Evolutionary conservation across 2,888 invertebrate genomes (phyloP).

Genomic region (Zaprionus bogoriensis): DNA sequence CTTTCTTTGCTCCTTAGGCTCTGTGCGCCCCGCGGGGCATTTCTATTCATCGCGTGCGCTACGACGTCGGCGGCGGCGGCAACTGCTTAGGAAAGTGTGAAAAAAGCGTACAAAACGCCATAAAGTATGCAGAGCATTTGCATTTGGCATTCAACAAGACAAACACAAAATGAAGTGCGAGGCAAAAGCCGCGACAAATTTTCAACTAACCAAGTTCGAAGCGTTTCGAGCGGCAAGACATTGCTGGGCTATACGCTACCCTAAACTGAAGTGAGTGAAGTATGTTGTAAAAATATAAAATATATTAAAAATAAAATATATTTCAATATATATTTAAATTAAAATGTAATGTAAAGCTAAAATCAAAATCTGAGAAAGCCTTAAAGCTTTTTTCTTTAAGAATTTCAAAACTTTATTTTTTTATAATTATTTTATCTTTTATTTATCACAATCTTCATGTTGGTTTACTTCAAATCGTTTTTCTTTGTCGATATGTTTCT

Average conservation of each 20-base stretch:
- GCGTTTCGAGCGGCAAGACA: not conserved
- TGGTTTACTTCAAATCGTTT: too few species aligned
- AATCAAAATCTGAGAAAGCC: too few species aligned
- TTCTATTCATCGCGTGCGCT: conserved; percentile 55
- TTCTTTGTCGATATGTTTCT: too few species aligned
- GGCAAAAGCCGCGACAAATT: conserved; percentile 71
- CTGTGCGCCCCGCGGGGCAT: conserved; percentile 26
- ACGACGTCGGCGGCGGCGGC: conserved; percentile 7
- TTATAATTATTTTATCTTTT: too few species aligned
- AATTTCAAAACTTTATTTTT: too few species aligned
- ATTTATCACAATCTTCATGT: too few species aligned
- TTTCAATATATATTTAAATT: too few species aligned
- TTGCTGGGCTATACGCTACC: not conserved
- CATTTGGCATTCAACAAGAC: conserved; percentile 80
- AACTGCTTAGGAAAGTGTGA: conserved; percentile 63
- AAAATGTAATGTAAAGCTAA: too few species aligned
- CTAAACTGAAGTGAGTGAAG: conserved; percentile 1
- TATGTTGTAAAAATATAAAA: not conserved
- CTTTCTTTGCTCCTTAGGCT: not conserved
- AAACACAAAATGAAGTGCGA: conserved; percentile 77
- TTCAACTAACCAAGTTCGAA: conserved; percentile 47
- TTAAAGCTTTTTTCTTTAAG: too few species aligned
- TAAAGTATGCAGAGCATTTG: conserved; percentile 82
- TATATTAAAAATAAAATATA: too few species aligned
- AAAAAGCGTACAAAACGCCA: conserved; percentile 72